Base-by-base conservation (phyloP, 1,140 invertebrate genomes). In the Dinothrombium tinctorium region DNA sequence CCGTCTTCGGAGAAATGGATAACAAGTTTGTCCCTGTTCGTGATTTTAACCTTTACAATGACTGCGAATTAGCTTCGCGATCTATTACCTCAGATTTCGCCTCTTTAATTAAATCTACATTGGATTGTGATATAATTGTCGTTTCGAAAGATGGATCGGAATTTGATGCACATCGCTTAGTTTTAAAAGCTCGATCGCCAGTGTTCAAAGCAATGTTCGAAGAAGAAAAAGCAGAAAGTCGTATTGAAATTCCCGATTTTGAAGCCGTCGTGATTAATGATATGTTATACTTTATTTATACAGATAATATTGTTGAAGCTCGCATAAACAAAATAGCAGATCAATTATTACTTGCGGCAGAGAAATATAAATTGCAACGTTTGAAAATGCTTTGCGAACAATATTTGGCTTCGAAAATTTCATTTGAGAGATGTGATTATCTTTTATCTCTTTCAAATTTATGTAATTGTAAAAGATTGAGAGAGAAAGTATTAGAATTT, bases 261-360 rank as follows among this genome's bases (percentile, higher is more conserved):
- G 38, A 41, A 17, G 43, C 22, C 9, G 39, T 25, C 12, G 39
- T 41, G n/a, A 4, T 45, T 8, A 14, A 14, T 8, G 28, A 33
- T 15, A 45, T 45, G 43, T n/a, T 45, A n/a, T 7, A 24, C 5
- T 45, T 43, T 14, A 41, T 45, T 12, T 43, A 43, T 36, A 95
- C 89, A 15, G 89, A 86, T 25, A 81, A 83, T 58, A 78, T 84
- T 33, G n/a, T n/a, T n/a, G n/a, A n/a, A n/a, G 73, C 79, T 35
- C 89, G 89, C 60, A 64, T 95, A 44, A 86, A 94, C 17, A 25
- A 47, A 26, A 32, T 33, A 19, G 41, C 37, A 4, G 24, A 25
- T n/a, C 41, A 49, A n/a, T 19, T 49, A 15, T 40, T 48, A 11
- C 12, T 33, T 12, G 47, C 48, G 44, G 43, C 38, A 22, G 49